These are phyloP conservation scores for Drosophila tani DNA, from an alignment of 1,140 invertebrate species.

Conservation along the genomic window DNA sequence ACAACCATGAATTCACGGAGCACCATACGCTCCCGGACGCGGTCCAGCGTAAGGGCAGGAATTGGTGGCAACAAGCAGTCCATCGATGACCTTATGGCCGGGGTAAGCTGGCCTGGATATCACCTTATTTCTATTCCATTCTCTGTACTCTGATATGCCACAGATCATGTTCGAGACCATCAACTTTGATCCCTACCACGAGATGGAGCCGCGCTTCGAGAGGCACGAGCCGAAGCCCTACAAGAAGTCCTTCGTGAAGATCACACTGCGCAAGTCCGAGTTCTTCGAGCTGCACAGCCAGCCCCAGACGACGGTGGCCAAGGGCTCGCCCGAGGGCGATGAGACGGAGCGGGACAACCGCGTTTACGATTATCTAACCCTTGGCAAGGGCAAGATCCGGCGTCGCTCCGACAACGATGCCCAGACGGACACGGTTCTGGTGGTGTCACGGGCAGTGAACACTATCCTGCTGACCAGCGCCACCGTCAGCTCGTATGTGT, in stretches of 20 bases:
- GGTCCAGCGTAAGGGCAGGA: slow-evolving; percentile 55
- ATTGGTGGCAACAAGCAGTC: slow-evolving; percentile 67
- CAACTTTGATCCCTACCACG: slow-evolving; percentile 29
- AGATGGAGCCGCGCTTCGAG: neutral
- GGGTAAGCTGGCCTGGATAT: slow-evolving; percentile 24
- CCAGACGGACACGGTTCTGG: slow-evolving; percentile 87
- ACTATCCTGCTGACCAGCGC: slow-evolving; percentile 85
- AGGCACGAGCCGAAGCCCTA: slow-evolving; percentile 16
- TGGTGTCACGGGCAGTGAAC: slow-evolving; percentile 87
- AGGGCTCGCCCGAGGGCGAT: slow-evolving; percentile 86
- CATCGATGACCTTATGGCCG: slow-evolving; percentile 66
- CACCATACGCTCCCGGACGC: slow-evolving; percentile 29
- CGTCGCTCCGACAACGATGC: slow-evolving; percentile 88
- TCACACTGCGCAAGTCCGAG: slow-evolving; percentile 88
- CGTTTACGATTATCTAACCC: slow-evolving; percentile 88
- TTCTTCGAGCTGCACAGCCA: slow-evolving; percentile 88
- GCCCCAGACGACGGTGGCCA: slow-evolving; percentile 87
- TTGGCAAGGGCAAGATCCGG: slow-evolving; percentile 87
- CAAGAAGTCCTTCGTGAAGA: slow-evolving; percentile 84
- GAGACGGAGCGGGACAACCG: slow-evolving; percentile 87
- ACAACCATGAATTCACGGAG: neutral
- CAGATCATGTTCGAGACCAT: slow-evolving; percentile 63
- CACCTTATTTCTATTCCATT: no score
- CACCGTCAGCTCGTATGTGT: slow-evolving; percentile 88
- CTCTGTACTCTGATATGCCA: neutral